Percentiles rank a stretch among this genome's conserved stretches.
Conservation (phyloP, 2,797 vertebrate genomes). For the Poecile montanus region DNA sequence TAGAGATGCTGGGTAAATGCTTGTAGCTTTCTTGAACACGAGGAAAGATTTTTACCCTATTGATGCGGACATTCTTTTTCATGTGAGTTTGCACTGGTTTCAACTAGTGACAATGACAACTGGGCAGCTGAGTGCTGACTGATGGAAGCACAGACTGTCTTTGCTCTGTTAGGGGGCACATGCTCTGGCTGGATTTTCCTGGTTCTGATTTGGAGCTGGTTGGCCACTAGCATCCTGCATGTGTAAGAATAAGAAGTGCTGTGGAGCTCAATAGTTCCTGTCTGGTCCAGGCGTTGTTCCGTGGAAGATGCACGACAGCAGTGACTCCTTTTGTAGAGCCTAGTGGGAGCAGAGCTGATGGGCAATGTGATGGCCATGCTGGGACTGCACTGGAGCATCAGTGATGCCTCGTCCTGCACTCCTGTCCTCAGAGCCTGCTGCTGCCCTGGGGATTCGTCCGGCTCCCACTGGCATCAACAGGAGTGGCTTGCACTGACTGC, state of each 20-base stretch:
- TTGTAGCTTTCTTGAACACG: slow-evolving; percentile 41
- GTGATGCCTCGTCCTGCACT: not conserved
- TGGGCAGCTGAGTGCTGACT: not conserved
- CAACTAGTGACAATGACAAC: not conserved
- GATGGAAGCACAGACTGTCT: not conserved
- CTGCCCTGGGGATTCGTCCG: not conserved
- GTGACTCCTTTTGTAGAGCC: not conserved
- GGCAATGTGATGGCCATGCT: accelerated
- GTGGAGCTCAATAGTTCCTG: not conserved
- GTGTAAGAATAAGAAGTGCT: not conserved
- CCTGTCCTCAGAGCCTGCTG: not conserved
- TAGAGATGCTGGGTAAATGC: slow-evolving; percentile 66
- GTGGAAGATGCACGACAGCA: not conserved
- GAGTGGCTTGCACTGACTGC: not conserved
- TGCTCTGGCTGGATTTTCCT: not conserved
- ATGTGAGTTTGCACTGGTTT: slow-evolving; percentile 41
- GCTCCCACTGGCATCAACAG: not conserved
- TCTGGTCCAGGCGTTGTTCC: accelerated
- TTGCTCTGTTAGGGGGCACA: not conserved
- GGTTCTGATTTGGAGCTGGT: not conserved
- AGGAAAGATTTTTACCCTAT: slow-evolving; percentile 61
- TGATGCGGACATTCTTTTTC: slow-evolving; percentile 49
- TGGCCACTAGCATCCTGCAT: not conserved
- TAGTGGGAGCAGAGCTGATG: not conserved
- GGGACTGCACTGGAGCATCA: not conserved